Evolutionary conservation across 2,797 vertebrate species (phyloP).

Genomic region (Odontamblyopus lacepedii): DNA sequence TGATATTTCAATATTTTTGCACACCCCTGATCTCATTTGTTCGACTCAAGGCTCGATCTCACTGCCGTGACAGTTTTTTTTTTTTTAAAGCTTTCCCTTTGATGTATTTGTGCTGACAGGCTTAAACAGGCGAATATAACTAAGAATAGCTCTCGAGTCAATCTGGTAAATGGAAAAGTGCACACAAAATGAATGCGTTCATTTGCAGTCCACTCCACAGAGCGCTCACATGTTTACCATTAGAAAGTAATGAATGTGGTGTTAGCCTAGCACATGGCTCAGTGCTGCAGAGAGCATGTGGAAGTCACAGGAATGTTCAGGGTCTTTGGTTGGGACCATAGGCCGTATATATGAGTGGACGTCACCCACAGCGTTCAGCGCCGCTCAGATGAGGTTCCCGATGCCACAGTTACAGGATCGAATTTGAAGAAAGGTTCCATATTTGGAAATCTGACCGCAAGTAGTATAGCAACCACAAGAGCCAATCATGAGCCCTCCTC

Average conservation of each 20-base stretch:
- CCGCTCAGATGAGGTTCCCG: no score
- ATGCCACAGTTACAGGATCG: no score
- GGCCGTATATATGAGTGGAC: no score
- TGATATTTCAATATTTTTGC: no score
- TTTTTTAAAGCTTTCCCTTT: conserved; percentile 18
- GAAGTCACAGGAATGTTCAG: not conserved
- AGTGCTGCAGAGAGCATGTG: not conserved
- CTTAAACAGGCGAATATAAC: conserved; percentile 34
- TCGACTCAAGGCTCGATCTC: conserved; percentile 20
- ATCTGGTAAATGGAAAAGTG: conserved; percentile 22
- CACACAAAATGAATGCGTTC: conserved; percentile 21
- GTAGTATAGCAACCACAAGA: no score
- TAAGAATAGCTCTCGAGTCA: conserved; percentile 19
- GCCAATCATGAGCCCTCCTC: no score
- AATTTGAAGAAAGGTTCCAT: no score
- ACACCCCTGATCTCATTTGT: conserved; percentile 17
- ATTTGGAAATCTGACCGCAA: no score
- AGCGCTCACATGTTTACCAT: conserved; percentile 6
- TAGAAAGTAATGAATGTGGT: conserved; percentile 1
- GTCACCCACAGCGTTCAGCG: no score
- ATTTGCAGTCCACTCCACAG: conserved; percentile 11
- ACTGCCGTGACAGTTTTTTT: conserved; percentile 20
- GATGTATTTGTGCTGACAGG: conserved; percentile 42
- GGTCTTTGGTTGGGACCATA: not conserved
- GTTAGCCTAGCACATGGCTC: not conserved